Conservation (phyloP, 2,888 invertebrate species). For the Cyaniris semiargus region DNA sequence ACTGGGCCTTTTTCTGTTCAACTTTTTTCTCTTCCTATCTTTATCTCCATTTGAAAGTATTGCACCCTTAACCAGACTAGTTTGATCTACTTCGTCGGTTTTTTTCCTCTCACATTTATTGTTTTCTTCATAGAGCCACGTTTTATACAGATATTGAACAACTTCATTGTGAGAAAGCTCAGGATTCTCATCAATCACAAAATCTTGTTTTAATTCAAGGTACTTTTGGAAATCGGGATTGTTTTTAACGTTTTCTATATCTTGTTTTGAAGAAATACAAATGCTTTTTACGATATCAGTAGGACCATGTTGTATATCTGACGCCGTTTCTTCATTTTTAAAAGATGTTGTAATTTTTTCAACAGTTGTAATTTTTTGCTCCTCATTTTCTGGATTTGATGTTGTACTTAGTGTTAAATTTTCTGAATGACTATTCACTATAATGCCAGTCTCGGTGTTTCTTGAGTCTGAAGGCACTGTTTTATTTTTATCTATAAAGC, state of each 20-base stretch:
- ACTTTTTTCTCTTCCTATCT: conserved; percentile 5
- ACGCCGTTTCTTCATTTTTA: background rate
- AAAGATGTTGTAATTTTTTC: background rate
- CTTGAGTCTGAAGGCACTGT: background rate
- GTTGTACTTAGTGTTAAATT: background rate
- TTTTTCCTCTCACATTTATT: conserved; percentile 54
- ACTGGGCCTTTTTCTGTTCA: conserved; percentile 6
- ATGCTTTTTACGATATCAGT: background rate
- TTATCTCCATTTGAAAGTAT: conserved; percentile 47
- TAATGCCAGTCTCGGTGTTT: background rate
- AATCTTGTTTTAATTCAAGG: conserved; percentile 24
- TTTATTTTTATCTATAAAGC: background rate
- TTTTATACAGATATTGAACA: conserved; percentile 24
- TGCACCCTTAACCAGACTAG: background rate
- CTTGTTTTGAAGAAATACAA: background rate
- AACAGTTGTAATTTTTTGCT: background rate
- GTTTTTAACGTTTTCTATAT: background rate
- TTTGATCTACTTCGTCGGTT: background rate
- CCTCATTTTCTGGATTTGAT: background rate
- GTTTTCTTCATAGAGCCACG: conserved; percentile 63
- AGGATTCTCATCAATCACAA: conserved; percentile 17
- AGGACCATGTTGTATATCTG: background rate
- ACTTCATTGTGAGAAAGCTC: background rate
- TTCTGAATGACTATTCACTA: background rate
- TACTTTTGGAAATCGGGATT: conserved; percentile 14